phyloP scores from a whole-genome alignment of 1,140 invertebrate genomes.

The Rhynchophorus ferrugineus region DNA sequence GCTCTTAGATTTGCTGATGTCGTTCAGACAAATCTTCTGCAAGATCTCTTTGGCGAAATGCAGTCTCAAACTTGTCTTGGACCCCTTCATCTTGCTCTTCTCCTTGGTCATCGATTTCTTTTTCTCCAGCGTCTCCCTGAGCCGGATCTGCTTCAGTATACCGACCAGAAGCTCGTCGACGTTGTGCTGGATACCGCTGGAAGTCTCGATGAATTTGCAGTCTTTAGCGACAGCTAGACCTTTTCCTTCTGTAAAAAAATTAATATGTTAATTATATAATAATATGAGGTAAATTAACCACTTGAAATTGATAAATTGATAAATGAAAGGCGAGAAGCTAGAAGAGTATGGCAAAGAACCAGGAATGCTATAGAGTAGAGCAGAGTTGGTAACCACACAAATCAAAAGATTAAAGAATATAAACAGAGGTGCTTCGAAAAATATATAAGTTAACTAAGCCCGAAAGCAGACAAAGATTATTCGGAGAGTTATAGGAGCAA shows the following conservation, averaged over 20 bases:
- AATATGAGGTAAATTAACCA: no score
- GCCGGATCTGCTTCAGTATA: conserved; percentile 74
- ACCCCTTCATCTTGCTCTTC: conserved; percentile 49
- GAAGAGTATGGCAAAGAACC: no score
- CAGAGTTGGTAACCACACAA: no score
- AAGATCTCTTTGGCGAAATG: conserved; percentile 71
- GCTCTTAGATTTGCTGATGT: conserved; percentile 79
- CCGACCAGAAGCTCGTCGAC: conserved; percentile 86
- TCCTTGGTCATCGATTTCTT: conserved; percentile 40
- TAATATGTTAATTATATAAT: background rate
- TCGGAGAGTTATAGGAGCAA: no score
- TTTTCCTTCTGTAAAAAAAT: conserved; percentile 68
- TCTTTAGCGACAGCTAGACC: conserved; percentile 74
- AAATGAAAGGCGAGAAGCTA: no score
- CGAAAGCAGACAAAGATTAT: no score
- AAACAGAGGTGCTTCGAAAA: no score
- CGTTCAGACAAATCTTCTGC: conserved; percentile 79
- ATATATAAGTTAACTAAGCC: no score
- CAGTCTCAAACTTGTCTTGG: conserved; percentile 63
- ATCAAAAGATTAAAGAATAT: no score
- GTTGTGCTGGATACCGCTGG: conserved; percentile 83
- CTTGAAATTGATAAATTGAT: no score
- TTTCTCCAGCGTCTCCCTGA: conserved; percentile 62
- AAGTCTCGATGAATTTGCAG: conserved; percentile 90
- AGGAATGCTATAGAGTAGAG: no score